Evolutionary conservation across 2,888 invertebrate species (phyloP).

Genomic region (Enchytraeus crypticus): DNA sequence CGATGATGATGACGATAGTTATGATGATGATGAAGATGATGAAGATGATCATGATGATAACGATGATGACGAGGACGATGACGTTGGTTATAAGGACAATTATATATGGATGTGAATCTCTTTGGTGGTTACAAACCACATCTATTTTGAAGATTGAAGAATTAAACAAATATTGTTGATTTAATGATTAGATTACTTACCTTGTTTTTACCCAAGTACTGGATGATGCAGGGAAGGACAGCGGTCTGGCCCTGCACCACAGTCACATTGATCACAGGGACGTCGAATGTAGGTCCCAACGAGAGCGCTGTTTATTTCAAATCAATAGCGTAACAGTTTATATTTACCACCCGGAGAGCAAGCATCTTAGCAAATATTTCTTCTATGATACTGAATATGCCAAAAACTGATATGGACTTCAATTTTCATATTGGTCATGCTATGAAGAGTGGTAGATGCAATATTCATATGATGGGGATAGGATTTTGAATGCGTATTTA

Average conservation of each 20-base stretch:
- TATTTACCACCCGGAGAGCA: no score
- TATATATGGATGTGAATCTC: neutral
- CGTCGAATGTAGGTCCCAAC: slow-evolving; percentile 8
- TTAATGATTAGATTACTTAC: neutral
- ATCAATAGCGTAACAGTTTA: neutral
- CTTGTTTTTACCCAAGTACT: slow-evolving; percentile 4
- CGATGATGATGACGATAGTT: neutral
- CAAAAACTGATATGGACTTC: no score
- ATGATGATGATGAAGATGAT: no score
- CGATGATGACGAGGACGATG: neutral
- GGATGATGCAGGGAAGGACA: neutral
- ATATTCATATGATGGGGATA: no score
- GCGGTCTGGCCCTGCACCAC: neutral
- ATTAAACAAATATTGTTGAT: no score
- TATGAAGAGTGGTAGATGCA: no score
- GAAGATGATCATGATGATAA: neutral
- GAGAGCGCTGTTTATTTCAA: neutral
- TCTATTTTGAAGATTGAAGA: no score
- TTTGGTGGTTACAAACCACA: no score
- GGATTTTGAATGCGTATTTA: no score
- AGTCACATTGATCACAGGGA: slow-evolving; percentile 4
- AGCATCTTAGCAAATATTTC: no score
- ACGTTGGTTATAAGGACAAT: neutral
- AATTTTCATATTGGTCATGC: no score
- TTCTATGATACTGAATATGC: no score